Evolutionary conservation across 2,113 vertebrate genomes (phyloP).

Genomic region (Tragelaphus buxtoni): DNA sequence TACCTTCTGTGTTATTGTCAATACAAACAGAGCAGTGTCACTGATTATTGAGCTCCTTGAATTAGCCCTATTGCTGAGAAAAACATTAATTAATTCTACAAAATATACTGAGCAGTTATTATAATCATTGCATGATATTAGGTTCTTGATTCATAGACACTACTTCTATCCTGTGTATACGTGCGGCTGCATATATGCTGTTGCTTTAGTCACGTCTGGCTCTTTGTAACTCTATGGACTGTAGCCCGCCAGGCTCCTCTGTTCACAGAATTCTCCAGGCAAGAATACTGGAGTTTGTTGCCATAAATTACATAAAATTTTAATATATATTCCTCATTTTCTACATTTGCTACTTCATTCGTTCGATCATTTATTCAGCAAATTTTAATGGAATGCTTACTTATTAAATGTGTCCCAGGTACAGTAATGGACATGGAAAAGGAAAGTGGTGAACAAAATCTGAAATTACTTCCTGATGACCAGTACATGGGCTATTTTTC

Average conservation of each 20-base stretch:
- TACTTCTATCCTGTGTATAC: not conserved
- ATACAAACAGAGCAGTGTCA: not conserved
- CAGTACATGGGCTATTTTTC: not conserved
- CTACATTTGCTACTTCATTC: not conserved
- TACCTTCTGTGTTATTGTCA: not conserved
- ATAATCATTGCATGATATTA: not conserved
- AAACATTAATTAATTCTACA: not conserved
- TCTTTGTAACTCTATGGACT: not conserved
- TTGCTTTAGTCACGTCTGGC: not conserved
- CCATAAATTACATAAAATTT: not conserved
- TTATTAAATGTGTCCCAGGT: not conserved
- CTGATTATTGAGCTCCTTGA: not conserved
- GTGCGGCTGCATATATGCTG: not conserved
- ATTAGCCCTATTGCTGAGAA: not conserved
- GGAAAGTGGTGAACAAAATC: not conserved
- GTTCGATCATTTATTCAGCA: not conserved
- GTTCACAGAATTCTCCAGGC: not conserved
- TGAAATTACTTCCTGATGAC: not conserved
- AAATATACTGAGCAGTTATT: not conserved
- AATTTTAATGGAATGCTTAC: not conserved
- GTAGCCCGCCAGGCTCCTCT: not conserved
- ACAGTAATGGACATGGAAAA: not conserved
- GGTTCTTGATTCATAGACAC: not conserved
- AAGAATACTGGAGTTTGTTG: not conserved
- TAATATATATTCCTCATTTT: slow-evolving; percentile 1